Evolutionary conservation across 2,888 invertebrate genomes (phyloP), one percentile per base, ranked within the genome.

Genomic region (Trichogramma dendrolimi): DNA sequence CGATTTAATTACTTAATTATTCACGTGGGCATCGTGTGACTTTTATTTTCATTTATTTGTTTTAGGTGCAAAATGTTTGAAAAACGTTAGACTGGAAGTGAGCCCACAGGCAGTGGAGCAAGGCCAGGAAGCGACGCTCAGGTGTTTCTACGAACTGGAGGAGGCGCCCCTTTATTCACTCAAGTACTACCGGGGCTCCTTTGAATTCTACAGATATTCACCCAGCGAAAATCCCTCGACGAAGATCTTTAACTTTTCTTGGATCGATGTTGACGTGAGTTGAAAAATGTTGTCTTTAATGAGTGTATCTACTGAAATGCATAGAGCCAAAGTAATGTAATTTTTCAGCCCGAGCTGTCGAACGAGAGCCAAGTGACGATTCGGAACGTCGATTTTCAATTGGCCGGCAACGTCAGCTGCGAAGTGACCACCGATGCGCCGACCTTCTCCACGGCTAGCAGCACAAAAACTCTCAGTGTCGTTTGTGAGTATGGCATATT

Each of bases 251-350:
- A 85, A 86, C 56, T 82, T 88, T 67, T 83, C 85, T 10, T 91
- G 91, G 67, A 88, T 93, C 67, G 84, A 85, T 71, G 89, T 93
- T 57, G 91, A 92, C 80, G 93, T 93, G 79, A 90, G 91, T 90
- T 75, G 50, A 49, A 48, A 47, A 7, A 27, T 39, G 5, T 61
- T 14, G 39, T 44, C 46, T 52, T 1, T 46, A 46, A 46, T 2
- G 46, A 8, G 46, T 2, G 8, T 46, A 46, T 10, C 8, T 2
- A n/a, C 8, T 8, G n/a, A n/a, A 46, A 46, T n/a, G 8, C 46
- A 46, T 10, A 46, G 46, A 46, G 46, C 2, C 46, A 2, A 10
- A 46, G 46, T 46, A 46, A 46, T 46, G n/a, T 10, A 46, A 53
- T 48, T 53, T 84, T 84, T 63, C 84, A 91, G 91, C 81, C 84